Evolutionary conservation across 2,888 invertebrate genomes (phyloP).

Genomic region (Chloromyia formosa): DNA sequence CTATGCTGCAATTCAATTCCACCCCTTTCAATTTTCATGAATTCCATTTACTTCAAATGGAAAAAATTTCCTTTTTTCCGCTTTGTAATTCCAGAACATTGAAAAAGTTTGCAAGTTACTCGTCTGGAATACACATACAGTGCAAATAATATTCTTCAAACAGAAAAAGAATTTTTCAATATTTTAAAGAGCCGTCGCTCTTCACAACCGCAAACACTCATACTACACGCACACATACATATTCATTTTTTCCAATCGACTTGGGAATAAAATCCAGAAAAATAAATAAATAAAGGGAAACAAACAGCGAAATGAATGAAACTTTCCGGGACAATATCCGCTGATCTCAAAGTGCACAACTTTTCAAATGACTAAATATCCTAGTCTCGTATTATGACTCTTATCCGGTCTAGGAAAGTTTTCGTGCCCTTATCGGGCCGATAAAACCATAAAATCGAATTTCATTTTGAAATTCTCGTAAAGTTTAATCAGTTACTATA

Average conservation of each 20-base stretch:
- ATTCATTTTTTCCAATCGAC: no score
- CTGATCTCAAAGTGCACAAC: neutral
- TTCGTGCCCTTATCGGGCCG: neutral
- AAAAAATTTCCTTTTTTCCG: neutral
- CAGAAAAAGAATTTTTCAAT: neutral
- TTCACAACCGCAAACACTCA: neutral
- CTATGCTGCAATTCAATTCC: no score
- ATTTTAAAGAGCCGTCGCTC: neutral
- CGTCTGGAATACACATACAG: neutral
- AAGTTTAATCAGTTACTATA: constrained; percentile 1
- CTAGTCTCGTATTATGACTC: neutral
- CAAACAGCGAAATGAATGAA: neutral
- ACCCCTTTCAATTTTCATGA: no score
- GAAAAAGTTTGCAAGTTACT: neutral
- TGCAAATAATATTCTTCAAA: constrained; percentile 2
- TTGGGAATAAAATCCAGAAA: no score
- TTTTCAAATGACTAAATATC: neutral
- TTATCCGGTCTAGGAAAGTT: neutral
- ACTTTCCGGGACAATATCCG: neutral
- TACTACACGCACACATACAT: no score
- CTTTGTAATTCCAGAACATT: neutral
- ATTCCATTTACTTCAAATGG: no score
- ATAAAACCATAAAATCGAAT: constrained; percentile 20
- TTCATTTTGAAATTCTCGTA: constrained; percentile 8
- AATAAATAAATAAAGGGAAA: no score